Conservation (phyloP, 2,888 invertebrate genomes). For the Diachrysia chrysitis region DNA sequence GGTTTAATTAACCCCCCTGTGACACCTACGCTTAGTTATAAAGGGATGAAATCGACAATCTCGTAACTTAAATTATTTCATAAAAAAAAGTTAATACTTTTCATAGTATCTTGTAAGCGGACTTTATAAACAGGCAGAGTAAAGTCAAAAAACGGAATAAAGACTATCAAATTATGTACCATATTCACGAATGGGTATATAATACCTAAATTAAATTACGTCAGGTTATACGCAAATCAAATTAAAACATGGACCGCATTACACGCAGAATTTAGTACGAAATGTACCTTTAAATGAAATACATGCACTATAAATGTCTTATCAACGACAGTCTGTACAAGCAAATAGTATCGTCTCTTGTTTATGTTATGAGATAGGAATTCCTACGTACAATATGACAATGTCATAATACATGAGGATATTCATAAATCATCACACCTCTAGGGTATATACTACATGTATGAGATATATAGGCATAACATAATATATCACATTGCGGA, state of each 20-base stretch:
- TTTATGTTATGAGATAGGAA: conserved; percentile 1
- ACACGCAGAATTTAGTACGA: no score
- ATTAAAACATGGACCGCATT: no score
- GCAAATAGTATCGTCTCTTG: background rate
- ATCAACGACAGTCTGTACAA: background rate
- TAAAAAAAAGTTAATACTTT: background rate
- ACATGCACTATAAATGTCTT: background rate
- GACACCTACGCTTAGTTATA: conserved; percentile 31
- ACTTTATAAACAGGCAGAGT: background rate
- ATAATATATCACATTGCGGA: background rate
- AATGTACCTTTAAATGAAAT: background rate
- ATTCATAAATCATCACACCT: conserved; percentile 1
- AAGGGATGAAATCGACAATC: conserved; percentile 30
- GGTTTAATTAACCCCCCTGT: conserved; percentile 43
- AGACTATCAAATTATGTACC: background rate
- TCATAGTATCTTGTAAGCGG: background rate
- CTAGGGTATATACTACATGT: background rate
- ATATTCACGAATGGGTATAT: background rate
- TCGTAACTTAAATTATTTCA: conserved; percentile 12
- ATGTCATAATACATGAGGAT: background rate
- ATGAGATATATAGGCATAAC: background rate
- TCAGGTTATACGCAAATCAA: no score
- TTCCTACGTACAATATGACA: background rate
- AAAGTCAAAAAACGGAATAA: no score
- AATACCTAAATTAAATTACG: no score